Evolutionary conservation across 2,113 vertebrate genomes (phyloP), one percentile per base, ranked within the genome.

Genomic region (Sturnira hondurensis): DNA sequence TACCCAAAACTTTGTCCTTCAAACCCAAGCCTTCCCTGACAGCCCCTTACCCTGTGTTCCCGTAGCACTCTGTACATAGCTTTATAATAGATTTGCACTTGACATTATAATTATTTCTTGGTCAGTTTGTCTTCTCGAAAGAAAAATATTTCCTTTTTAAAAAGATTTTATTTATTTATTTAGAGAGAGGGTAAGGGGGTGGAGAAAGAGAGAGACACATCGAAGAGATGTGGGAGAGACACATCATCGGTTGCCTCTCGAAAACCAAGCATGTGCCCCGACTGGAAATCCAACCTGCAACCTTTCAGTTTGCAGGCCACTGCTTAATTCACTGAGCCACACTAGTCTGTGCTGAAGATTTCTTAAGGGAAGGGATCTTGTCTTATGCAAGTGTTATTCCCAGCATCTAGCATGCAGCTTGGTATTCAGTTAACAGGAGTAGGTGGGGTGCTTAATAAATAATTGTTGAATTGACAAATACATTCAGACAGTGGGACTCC

Each of bases 351-450:
- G 26, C 67, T 80, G 58, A 67, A 82, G 87, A 89, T 52, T 94
- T 80, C 87, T 94, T 88, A 80, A 86, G 93, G 74, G 61, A 92
- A 87, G 28, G 12, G 47, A 67, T 87, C 86, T 56, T 67, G 86
- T 93, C 80, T 92, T 50, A 12, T 12, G 76, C 71, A 85, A 85
- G 33, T 41, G 17, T 36, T n/a, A 17, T 52, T n/a, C 58, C 31
- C 36, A 88, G 80, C 61, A 41, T 47, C 12, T 16, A 89, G 43
- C 31, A 13, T 26, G 47, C 50, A 68, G 81, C 33, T 77, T 82
- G 47, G 45, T 61, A 81, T 87, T 90, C 80, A 41, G 82, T 67
- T 83, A 67, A 78, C 14, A 93, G 56, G 47, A 77, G 31, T 15
- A 87, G 43, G 73, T 52, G 68, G 82, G 85, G 26, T 88, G 45